A percentile compares a stretch with the other conserved stretches of the same genome.
Conservation (phyloP, 2,888 invertebrate species). For the Sialis fuliginosa region DNA sequence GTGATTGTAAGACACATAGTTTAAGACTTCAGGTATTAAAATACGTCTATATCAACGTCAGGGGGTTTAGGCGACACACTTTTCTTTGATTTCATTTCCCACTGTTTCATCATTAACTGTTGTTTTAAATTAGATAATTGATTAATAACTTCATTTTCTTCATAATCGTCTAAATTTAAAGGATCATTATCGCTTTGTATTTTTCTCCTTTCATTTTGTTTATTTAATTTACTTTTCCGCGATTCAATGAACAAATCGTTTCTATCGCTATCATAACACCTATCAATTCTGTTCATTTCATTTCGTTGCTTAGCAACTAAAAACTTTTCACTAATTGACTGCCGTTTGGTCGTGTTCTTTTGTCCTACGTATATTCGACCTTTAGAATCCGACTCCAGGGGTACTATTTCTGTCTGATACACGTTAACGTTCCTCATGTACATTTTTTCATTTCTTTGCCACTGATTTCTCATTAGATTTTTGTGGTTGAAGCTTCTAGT, state of each 20-base stretch:
- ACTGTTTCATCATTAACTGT: slow-evolving; percentile 32
- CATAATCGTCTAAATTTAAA: slow-evolving; percentile 6
- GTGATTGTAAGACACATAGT: too few relatives aligned
- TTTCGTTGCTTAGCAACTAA: slow-evolving; percentile 29
- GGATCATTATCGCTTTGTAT: slow-evolving; percentile 8
- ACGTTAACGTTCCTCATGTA: slow-evolving; percentile 24
- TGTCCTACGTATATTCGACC: slow-evolving; percentile 27
- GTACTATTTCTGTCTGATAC: slow-evolving; percentile 30
- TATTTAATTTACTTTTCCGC: slow-evolving; percentile 7
- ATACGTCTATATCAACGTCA: slow-evolving; percentile 4
- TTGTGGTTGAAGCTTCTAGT: slow-evolving; percentile 26
- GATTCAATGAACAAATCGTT: slow-evolving; percentile 1
- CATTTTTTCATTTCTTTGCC: slow-evolving; percentile 30
- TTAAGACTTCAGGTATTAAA: background rate
- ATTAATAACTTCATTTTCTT: slow-evolving; percentile 17
- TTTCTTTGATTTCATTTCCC: slow-evolving; percentile 21
- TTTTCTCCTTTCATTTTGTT: slow-evolving; percentile 8
- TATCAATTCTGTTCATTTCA: background rate
- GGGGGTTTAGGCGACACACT: slow-evolving; percentile 9
- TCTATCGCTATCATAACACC: background rate
- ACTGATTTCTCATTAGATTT: slow-evolving; percentile 22
- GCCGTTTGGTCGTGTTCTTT: slow-evolving; percentile 24
- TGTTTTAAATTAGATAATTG: slow-evolving; percentile 24
- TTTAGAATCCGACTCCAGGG: slow-evolving; percentile 33
- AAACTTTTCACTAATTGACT: slow-evolving; percentile 32